Evolutionary conservation across 2,113 vertebrate species (phyloP).

Genomic region (Gymnorhina tibicen): DNA sequence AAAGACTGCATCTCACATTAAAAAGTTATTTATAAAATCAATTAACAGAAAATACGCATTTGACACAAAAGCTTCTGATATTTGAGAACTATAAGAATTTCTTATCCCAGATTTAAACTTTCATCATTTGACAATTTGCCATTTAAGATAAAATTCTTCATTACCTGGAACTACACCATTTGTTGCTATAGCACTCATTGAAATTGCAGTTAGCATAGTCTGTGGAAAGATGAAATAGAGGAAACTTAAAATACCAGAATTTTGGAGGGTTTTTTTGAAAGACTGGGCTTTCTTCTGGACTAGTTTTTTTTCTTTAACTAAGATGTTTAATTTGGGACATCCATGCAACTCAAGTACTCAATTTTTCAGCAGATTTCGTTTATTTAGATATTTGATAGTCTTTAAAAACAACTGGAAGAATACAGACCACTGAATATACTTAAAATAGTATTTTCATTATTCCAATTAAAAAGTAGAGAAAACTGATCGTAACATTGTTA

Average conservation of each 20-base stretch:
- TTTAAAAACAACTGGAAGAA: not conserved
- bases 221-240: slow-evolving; percentile 52
- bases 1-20: not conserved
- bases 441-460: not conserved
- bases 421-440: not conserved
- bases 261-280: not conserved
- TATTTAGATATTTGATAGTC: not conserved
- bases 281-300: too few relatives aligned
- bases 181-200: slow-evolving; percentile 97
- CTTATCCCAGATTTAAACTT: not conserved
- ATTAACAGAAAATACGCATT: not conserved
- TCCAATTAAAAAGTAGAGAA: not conserved
- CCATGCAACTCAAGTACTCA: not conserved
- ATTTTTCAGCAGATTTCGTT: not conserved
- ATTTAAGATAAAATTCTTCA: not conserved
- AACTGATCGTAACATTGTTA: not conserved
- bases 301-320: not conserved
- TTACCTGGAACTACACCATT: slow-evolving; percentile 96
- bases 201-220: slow-evolving; percentile 97
- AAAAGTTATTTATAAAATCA: not conserved
- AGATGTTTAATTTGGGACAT: not conserved
- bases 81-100: not conserved
- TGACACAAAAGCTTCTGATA: not conserved
- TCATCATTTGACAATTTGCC: not conserved
- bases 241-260: not conserved